Evolutionary conservation across 2,888 invertebrate genomes (phyloP).

Genomic region (Dascillus cervinus): DNA sequence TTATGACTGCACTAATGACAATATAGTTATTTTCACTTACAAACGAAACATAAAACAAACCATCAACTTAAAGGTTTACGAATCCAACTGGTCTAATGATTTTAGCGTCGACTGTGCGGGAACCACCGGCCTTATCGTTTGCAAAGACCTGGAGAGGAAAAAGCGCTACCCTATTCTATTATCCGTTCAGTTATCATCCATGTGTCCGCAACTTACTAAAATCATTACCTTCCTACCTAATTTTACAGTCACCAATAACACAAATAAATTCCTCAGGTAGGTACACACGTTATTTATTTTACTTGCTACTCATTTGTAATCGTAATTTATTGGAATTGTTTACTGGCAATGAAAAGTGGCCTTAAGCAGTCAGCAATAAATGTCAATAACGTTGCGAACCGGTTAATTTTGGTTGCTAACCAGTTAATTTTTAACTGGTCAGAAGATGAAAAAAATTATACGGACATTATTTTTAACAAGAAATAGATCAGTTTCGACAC

Average conservation of each 20-base stretch:
- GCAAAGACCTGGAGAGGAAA: conserved; percentile 62
- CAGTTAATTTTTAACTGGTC: too few relatives aligned
- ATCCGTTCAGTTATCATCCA: conserved; percentile 58
- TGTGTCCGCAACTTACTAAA: conserved; percentile 67
- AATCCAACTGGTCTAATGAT: conserved; percentile 58
- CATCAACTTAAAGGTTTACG: conserved; percentile 51
- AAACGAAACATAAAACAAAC: conserved; percentile 47
- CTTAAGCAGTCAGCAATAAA: too few relatives aligned
- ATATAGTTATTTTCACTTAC: conserved; percentile 64
- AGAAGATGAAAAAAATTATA: too few relatives aligned
- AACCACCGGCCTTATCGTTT: conserved; percentile 67
- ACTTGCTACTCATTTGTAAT: too few relatives aligned
- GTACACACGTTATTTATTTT: too few relatives aligned
- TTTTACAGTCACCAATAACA: conserved; percentile 69
- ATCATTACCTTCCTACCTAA: conserved; percentile 73
- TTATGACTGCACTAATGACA: conserved; percentile 41
- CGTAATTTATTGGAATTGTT: too few relatives aligned
- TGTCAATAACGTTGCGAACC: too few relatives aligned
- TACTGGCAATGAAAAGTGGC: too few relatives aligned
- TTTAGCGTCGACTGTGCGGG: conserved; percentile 62
- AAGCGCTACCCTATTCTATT: conserved; percentile 67
- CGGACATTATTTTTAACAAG: too few relatives aligned
- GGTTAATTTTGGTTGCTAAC: too few relatives aligned
- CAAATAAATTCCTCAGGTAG: conserved; percentile 46
- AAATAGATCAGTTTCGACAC: too few relatives aligned